Base-by-base conservation (phyloP, 64 coral and sea anemone species). In the Pocillopora damicornis region DNA sequence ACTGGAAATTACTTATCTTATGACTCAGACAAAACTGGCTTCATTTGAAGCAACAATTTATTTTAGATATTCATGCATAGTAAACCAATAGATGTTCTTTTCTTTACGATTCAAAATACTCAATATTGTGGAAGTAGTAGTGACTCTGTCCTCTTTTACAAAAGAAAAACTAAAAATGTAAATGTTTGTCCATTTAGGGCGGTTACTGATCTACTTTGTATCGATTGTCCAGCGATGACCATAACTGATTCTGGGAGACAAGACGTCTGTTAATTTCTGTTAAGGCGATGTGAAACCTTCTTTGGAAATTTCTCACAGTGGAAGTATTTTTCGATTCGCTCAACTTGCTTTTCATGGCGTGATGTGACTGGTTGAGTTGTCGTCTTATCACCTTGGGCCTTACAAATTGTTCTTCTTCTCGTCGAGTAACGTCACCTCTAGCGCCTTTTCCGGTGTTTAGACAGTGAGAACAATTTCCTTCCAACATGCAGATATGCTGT, bases 181-280 rank as follows among this genome's bases (percentile, higher is more conserved):
- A 9, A 37, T 63, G 34, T 81, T n/a, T 15, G 37, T 13, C 61
- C 77, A 59, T n/a, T 82, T 16, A 34, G 7, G 60, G 37, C 66
- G 79, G 2, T 82, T 63, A 64, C 12, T 9, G 12, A 67, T 85
- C 18, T 63, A 15, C 20, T 13, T 72, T 36, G 65, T 18, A 15
- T 23, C 37, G 80, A 18, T 34, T 69, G 81, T 73, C 9, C 15
- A 85, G 36, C 5, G 37, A 14, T n/a, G 45, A 73, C 91, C 91
- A 93, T 67, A 93, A 66, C 35, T 69, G 85, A 77, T 88, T 89
- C 87, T 93, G 91, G 15, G 91, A 89, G 79, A 67, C 60, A 20
- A 93, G 79, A 20, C 91, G 91, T 73, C 85, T 93, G 79, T 93
- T 93, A 56, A 93, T 93, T 75, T 93, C 91, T 13, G 79, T 74